A percentile compares a stretch with the other conserved stretches of the same genome.
phyloP scores from a whole-genome alignment of 1,140 invertebrate species.

The Drosophila ironensis region DNA sequence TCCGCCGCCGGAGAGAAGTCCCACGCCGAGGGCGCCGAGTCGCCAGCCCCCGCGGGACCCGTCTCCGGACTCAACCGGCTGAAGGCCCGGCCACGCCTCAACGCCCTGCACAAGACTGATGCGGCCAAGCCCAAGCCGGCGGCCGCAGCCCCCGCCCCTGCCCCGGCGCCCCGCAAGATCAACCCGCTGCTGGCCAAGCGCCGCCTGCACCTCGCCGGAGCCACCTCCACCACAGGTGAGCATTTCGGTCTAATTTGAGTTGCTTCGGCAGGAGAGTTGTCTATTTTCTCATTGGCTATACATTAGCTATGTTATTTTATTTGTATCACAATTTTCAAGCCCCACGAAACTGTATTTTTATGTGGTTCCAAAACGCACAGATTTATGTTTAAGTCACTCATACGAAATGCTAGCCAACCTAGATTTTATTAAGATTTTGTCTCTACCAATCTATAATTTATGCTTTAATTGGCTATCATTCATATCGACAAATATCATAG shows the following conservation, averaged over 20 bases:
- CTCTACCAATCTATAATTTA: too few relatives aligned
- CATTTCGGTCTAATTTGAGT: not conserved
- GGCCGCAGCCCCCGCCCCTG: constrained; percentile 41
- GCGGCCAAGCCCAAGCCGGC: constrained; percentile 54
- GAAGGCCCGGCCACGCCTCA: constrained; percentile 75
- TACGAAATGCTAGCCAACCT: too few relatives aligned
- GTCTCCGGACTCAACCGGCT: constrained; percentile 74
- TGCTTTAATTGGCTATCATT: too few relatives aligned
- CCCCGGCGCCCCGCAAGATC: constrained; percentile 65
- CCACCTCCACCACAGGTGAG: constrained; percentile 65
- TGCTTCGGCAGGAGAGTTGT: too few relatives aligned
- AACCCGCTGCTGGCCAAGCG: constrained; percentile 79
- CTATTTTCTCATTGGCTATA: too few relatives aligned
- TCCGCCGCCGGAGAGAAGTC: constrained; percentile 47
- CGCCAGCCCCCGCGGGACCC: constrained; percentile 39
- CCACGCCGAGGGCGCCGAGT: constrained; percentile 44
- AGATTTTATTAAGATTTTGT: too few relatives aligned
- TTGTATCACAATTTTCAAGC: too few relatives aligned
- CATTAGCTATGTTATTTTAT: too few relatives aligned
- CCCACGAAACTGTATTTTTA: too few relatives aligned
- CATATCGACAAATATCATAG: too few relatives aligned
- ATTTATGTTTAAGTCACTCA: too few relatives aligned
- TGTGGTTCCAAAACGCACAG: too few relatives aligned
- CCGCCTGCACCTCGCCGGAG: constrained; percentile 63
- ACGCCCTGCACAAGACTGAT: constrained; percentile 76